These are phyloP conservation scores for Cromileptes altivelis DNA, from an alignment of 2,113 vertebrate species.

Conservation along the genomic window DNA sequence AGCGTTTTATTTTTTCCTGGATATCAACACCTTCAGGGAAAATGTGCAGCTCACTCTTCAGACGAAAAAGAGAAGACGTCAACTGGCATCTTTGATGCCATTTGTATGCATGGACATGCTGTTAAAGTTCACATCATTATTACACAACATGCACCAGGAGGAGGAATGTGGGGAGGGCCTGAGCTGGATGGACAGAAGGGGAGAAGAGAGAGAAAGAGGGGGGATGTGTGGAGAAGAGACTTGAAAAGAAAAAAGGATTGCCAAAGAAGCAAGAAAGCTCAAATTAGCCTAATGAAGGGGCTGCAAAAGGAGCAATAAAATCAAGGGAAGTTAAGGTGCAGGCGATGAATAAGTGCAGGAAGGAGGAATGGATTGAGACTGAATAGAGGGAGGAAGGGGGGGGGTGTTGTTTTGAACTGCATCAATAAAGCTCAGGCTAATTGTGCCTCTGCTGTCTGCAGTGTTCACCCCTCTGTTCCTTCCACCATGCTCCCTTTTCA, in stretches of 20 bases:
- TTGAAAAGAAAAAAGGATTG: conserved; percentile 26
- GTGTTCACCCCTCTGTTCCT: conserved; percentile 5
- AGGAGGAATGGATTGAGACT: conserved; percentile 38
- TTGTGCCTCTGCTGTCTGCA: conserved; percentile 40
- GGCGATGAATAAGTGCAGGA: conserved; percentile 46
- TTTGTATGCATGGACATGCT: conserved; percentile 47
- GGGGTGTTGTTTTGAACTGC: conserved; percentile 22
- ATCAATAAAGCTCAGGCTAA: conserved; percentile 56
- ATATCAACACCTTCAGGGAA: not conserved
- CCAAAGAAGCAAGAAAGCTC: conserved; percentile 49
- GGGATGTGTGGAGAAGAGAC: conserved; percentile 6
- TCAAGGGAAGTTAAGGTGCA: conserved; percentile 35
- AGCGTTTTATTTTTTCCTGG: conserved; percentile 1
- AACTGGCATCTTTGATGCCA: not conserved
- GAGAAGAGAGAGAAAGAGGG: not conserved
- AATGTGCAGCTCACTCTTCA: not conserved
- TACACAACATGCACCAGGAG: conserved; percentile 47
- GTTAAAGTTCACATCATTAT: conserved; percentile 31
- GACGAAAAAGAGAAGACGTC: not conserved
- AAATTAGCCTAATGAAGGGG: conserved; percentile 55
- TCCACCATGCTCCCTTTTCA: not conserved
- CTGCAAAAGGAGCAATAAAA: conserved; percentile 61
- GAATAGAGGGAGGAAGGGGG: conserved; percentile 13
- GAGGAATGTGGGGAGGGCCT: conserved; percentile 20
- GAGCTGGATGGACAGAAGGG: not conserved